These are phyloP conservation scores for Arvicola amphibius DNA, from an alignment of 2,797 vertebrate genomes.

Conservation along the genomic window DNA sequence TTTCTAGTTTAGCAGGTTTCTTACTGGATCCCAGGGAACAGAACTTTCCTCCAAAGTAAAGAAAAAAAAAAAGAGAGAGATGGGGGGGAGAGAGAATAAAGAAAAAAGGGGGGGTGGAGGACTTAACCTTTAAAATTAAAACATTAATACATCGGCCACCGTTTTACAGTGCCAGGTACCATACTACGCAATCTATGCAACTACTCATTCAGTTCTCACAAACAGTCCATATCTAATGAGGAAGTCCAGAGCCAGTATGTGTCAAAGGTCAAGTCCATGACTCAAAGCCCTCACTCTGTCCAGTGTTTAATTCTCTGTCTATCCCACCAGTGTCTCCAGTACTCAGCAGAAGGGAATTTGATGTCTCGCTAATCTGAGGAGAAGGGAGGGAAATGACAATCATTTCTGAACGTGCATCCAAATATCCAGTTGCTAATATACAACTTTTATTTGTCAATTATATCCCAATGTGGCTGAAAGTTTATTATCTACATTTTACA, in stretches of 20 bases:
- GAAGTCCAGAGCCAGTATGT: neutral
- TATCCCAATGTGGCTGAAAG: neutral
- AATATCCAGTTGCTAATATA: neutral
- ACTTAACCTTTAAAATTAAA: neutral
- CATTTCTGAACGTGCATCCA: neutral
- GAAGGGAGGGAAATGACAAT: neutral
- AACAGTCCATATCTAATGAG: neutral
- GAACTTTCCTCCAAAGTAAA: neutral
- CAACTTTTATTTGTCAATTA: neutral
- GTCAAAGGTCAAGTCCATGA: neutral
- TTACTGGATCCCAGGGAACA: neutral
- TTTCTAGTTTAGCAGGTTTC: neutral
- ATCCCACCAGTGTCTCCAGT: neutral
- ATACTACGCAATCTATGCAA: neutral
- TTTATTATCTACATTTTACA: neutral
- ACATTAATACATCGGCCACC: neutral
- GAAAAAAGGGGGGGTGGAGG: neutral
- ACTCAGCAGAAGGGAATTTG: neutral
- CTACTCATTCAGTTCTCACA: neutral
- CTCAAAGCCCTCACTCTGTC: neutral
- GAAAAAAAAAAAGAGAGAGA: neutral
- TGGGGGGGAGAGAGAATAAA: neutral
- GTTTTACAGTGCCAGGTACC: neutral
- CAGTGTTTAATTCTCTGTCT: neutral
- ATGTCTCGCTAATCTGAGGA: neutral